Conservation (phyloP, 2,888 invertebrate genomes). For the Rosalia funebris region DNA sequence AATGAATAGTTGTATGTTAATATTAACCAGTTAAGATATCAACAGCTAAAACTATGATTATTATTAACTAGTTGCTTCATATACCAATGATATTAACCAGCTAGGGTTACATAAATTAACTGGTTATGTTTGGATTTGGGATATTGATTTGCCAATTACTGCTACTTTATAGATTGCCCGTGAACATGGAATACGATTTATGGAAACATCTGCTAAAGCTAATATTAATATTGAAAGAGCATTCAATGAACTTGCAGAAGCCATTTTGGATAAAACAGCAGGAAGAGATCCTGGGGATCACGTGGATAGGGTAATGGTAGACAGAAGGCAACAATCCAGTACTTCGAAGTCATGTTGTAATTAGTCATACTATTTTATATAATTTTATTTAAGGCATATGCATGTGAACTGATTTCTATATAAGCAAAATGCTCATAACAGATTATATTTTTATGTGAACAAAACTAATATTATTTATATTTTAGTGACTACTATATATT, state of each 20-base stretch:
- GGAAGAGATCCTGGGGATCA: slow-evolving; percentile 83
- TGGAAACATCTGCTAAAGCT: slow-evolving; percentile 98
- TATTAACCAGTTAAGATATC: too few relatives aligned
- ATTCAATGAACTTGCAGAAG: slow-evolving; percentile 95
- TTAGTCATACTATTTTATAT: slow-evolving; percentile 29
- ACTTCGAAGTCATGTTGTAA: slow-evolving; percentile 71
- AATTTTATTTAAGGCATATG: slow-evolving; percentile 33
- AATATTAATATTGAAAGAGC: slow-evolving; percentile 97
- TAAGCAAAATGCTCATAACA: slow-evolving; percentile 34
- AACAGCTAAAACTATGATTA: too few relatives aligned
- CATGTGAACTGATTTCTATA: slow-evolving; percentile 49
- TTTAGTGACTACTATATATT: slow-evolving; percentile 19
- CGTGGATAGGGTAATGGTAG: slow-evolving; percentile 74
- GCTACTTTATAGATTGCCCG: slow-evolving; percentile 87
- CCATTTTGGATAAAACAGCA: slow-evolving; percentile 84
- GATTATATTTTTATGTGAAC: slow-evolving; percentile 32
- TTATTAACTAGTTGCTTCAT: too few relatives aligned
- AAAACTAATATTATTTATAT: slow-evolving; percentile 26
- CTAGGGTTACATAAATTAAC: too few relatives aligned
- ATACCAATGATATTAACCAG: too few relatives aligned
- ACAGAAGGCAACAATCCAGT: slow-evolving; percentile 77
- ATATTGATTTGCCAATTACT: too few relatives aligned
- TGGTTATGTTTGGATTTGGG: too few relatives aligned
- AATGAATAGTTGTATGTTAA: too few relatives aligned
- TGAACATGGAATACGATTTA: slow-evolving; percentile 95